These are phyloP conservation scores for Rhizomys pruinosus DNA, from an alignment of 2,113 vertebrate genomes.

Conservation along the genomic window DNA sequence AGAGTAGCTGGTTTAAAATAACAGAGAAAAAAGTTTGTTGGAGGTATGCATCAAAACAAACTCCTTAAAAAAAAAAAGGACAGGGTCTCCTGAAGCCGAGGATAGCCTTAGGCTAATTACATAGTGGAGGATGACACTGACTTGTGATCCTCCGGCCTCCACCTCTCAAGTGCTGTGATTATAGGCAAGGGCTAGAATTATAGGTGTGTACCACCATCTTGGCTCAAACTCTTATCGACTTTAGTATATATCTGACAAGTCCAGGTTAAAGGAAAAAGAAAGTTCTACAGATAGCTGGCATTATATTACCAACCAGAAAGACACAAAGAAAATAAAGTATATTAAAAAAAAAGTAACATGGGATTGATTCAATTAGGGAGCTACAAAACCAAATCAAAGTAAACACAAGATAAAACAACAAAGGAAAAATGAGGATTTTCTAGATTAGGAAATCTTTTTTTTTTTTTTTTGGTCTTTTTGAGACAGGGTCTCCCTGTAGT, in stretches of 20 bases:
- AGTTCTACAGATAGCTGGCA: not conserved
- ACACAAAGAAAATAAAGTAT: not conserved
- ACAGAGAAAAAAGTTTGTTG: not conserved
- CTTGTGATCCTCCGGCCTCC: not conserved
- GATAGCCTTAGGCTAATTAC: not conserved
- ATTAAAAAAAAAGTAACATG: not conserved
- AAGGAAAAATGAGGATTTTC: not conserved
- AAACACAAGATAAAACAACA: not conserved
- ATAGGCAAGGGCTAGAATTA: not conserved
- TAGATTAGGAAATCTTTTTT: too few relatives aligned
- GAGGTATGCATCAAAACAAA: not conserved
- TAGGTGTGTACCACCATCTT: not conserved
- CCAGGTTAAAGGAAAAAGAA: not conserved
- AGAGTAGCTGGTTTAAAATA: not conserved
- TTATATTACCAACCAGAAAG: not conserved
- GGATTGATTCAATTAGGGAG: slow-evolving; percentile 36
- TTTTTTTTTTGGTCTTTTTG: too few relatives aligned
- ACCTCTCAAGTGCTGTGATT: not conserved
- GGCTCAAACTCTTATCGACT: not conserved
- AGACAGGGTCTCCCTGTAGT: too few relatives aligned
- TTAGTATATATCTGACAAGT: not conserved
- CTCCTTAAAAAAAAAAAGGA: too few relatives aligned
- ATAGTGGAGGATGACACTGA: not conserved
- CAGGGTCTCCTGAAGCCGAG: not conserved
- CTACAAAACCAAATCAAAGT: not conserved